A percentile compares a stretch with the other conserved stretches of the same genome.
These are phyloP conservation scores for Aplysia californica DNA, from an alignment of 1,140 invertebrate species.

Conservation along the genomic window DNA sequence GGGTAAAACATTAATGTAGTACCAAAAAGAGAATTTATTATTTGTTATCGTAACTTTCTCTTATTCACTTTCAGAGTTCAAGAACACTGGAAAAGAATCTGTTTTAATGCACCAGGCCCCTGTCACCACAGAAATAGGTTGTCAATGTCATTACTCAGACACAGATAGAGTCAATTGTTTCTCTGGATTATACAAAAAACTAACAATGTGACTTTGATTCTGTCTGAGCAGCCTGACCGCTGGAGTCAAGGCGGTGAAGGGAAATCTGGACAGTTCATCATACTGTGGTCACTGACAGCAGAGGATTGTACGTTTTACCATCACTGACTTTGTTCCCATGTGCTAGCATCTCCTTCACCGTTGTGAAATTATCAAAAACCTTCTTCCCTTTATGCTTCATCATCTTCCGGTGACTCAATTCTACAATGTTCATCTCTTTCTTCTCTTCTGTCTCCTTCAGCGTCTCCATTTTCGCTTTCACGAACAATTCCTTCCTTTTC, in stretches of 20 bases:
- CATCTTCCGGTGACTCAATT: constrained; percentile 70
- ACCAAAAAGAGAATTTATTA: too few relatives aligned
- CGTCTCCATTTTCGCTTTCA: constrained; percentile 64
- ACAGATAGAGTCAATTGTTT: too few relatives aligned
- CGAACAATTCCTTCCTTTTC: constrained; percentile 59
- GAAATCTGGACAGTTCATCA: constrained; percentile 37
- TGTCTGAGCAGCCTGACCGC: background rate
- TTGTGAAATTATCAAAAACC: constrained; percentile 70
- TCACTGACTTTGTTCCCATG: constrained; percentile 66
- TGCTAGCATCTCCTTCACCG: constrained; percentile 70
- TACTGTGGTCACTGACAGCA: constrained; percentile 67
- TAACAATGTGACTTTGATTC: too few relatives aligned
- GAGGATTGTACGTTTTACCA: constrained; percentile 59
- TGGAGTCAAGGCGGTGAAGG: background rate
- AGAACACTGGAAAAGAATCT: too few relatives aligned
- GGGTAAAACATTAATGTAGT: too few relatives aligned
- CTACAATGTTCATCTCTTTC: constrained; percentile 66
- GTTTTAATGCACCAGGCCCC: background rate
- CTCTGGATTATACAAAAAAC: too few relatives aligned
- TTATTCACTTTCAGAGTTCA: too few relatives aligned
- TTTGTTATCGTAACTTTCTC: too few relatives aligned
- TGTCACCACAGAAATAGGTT: background rate
- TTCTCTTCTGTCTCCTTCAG: constrained; percentile 63
- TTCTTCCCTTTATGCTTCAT: constrained; percentile 68
- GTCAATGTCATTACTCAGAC: too few relatives aligned